Evolutionary conservation across 2,888 invertebrate species (phyloP).

Genomic region (Drosophila mimica): DNA sequence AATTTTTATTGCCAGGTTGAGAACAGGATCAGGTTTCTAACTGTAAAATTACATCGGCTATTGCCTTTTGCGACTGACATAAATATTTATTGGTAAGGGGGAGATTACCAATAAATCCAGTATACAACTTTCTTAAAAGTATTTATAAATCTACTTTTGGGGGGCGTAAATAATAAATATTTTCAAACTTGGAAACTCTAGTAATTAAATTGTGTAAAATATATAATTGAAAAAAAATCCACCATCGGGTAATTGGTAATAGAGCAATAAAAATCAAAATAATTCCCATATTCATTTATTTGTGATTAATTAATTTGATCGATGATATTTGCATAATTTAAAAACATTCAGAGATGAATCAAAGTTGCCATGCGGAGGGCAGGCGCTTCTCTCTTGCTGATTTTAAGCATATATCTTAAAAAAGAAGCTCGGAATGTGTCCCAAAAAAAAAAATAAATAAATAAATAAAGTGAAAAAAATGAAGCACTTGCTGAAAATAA

Average conservation of each 20-base stretch:
- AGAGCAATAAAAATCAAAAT: too few species aligned
- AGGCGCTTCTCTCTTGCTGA: neutral
- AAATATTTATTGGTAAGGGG: neutral
- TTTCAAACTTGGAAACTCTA: too few species aligned
- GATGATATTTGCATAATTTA: neutral
- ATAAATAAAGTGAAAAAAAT: neutral
- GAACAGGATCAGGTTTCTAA: too few species aligned
- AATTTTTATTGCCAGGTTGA: neutral
- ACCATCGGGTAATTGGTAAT: too few species aligned
- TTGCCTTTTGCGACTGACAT: neutral
- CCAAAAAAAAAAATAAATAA: slow-evolving; percentile 13
- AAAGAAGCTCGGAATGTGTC: slow-evolving; percentile 7
- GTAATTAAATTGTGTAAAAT: neutral
- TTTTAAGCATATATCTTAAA: neutral
- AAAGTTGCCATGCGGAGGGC: neutral
- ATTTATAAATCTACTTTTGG: too few species aligned
- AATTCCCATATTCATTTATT: too few species aligned
- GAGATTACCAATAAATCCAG: neutral
- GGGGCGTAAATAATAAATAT: too few species aligned
- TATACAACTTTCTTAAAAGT: neutral
- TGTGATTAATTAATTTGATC: neutral
- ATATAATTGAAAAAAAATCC: too few species aligned
- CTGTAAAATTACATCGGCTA: neutral
- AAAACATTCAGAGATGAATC: neutral
- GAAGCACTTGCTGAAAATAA: slow-evolving; percentile 30